Evolutionary conservation across 1,140 invertebrate species (phyloP).

Genomic region (Sipha flava): DNA sequence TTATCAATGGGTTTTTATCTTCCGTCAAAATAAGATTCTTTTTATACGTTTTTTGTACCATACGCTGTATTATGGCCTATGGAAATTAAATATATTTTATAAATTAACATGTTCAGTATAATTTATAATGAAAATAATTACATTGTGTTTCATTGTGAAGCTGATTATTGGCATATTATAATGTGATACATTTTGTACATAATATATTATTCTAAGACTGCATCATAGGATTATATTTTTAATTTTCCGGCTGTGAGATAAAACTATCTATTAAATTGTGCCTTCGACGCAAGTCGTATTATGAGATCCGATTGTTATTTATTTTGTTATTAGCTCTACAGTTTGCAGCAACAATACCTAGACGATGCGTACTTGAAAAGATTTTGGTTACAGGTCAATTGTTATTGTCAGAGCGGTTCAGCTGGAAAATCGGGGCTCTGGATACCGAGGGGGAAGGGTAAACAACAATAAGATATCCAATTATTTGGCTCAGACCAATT

Average conservation of each 20-base stretch:
- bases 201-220: neutral
- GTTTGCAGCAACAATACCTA: neutral
- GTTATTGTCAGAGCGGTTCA: constrained; percentile 25
- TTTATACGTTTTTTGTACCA: too few species aligned
- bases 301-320: constrained; percentile 17
- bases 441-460: neutral
- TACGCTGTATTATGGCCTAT: too few species aligned
- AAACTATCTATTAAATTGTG: neutral
- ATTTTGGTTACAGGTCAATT: constrained; percentile 31
- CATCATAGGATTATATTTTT: neutral
- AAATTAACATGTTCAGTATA: neutral
- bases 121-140: neutral
- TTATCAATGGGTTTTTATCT: too few species aligned
- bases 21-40: too few species aligned
- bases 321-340: constrained; percentile 11
- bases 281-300: neutral
- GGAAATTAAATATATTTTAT: neutral
- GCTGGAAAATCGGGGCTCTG: constrained; percentile 22
- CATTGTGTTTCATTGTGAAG: neutral
- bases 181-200: neutral
- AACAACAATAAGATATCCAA: constrained; percentile 26
- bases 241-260: constrained; percentile 15
- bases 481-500: constrained; percentile 30
- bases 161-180: neutral
- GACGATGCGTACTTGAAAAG: constrained; percentile 7